Conservation (phyloP, 2,113 vertebrate genomes). For the Talpa occidentalis region DNA sequence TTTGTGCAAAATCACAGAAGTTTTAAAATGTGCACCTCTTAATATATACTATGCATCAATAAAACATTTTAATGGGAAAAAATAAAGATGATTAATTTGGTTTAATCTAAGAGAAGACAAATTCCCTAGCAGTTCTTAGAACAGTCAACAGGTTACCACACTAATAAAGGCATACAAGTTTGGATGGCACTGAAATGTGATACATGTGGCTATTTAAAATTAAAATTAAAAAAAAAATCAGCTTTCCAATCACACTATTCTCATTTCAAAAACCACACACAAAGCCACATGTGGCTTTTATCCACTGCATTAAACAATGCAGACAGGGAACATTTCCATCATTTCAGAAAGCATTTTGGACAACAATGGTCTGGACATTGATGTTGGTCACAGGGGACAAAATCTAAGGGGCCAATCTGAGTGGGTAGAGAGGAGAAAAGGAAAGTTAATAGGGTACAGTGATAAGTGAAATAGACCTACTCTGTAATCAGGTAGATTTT, state of each 20-base stretch:
- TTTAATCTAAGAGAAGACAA: neutral
- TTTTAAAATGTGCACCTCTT: neutral
- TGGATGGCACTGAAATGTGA: neutral
- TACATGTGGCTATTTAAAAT: neutral
- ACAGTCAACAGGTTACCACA: neutral
- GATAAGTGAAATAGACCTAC: neutral
- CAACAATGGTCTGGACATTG: neutral
- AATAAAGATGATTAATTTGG: conserved; percentile 20
- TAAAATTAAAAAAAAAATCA: conserved; percentile 13
- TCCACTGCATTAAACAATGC: neutral
- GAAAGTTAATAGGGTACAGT: neutral
- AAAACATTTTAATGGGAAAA: neutral
- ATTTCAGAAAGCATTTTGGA: neutral
- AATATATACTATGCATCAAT: neutral
- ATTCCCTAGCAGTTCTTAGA: neutral
- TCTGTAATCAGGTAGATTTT: neutral
- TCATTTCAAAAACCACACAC: neutral
- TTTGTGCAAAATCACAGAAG: neutral
- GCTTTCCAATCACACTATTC: neutral
- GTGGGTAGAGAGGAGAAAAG: neutral
- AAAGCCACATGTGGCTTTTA: neutral
- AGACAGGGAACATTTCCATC: neutral
- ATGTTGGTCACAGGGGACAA: neutral
- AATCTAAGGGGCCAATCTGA: neutral
- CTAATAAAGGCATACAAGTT: neutral